Evolutionary conservation across 1,140 invertebrate genomes (phyloP).

Genomic region (Conopomorpha cramerella): DNA sequence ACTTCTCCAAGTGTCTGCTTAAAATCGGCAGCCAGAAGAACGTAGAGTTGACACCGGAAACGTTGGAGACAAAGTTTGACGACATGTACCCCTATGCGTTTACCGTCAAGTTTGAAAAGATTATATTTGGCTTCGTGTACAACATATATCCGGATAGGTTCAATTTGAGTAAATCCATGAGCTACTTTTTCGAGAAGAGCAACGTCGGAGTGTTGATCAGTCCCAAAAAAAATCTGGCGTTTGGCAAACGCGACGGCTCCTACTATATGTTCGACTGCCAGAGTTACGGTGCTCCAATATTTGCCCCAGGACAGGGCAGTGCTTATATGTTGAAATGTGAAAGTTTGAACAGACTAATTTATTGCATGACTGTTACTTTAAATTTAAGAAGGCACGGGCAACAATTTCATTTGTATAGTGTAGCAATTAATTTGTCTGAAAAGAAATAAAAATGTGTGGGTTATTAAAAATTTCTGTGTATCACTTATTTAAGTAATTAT

Average conservation of each 20-base stretch:
- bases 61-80: slow-evolving; percentile 61
- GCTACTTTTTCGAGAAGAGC: slow-evolving; percentile 63
- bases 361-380: slow-evolving; percentile 61
- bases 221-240: slow-evolving; percentile 58
- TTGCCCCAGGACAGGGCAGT: slow-evolving; percentile 58
- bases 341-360: slow-evolving; percentile 64
- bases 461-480: too few species aligned
- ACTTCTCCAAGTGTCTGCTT: slow-evolving; percentile 41
- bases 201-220: slow-evolving; percentile 58
- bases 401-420: slow-evolving; percentile 40
- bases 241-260: slow-evolving; percentile 59
- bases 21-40: slow-evolving; percentile 39
- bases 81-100: slow-evolving; percentile 64
- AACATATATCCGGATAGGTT: slow-evolving; percentile 58
- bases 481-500: too few species aligned
- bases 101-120: slow-evolving; percentile 57
- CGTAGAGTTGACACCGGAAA: slow-evolving; percentile 42
- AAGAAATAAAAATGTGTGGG: too few species aligned
- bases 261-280: slow-evolving; percentile 70
- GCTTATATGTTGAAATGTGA: slow-evolving; percentile 64
- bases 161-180: slow-evolving; percentile 64
- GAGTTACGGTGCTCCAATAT: slow-evolving; percentile 62
- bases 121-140: slow-evolving; percentile 64
- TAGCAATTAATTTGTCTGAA: too few species aligned
- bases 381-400: slow-evolving; percentile 46